Base-by-base conservation (phyloP, 2,797 vertebrate species). In the Clarias pachynema region DNA sequence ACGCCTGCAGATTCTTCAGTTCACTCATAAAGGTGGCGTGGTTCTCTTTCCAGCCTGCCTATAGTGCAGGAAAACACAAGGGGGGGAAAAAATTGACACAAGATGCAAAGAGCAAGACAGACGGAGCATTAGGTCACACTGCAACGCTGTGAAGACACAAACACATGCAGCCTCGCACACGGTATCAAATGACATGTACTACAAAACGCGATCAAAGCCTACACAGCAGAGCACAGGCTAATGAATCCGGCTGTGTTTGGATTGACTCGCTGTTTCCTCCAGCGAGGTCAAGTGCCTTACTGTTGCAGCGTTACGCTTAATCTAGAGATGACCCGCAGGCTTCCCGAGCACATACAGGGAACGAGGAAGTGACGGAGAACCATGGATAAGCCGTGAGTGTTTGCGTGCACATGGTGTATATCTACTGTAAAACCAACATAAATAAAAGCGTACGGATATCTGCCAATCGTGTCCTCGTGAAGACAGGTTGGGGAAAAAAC, bases 21-120 rank as follows among this genome's bases (percentile, higher is more conserved):
- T 99, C 98, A 29, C 95, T 99, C 98, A 99, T 99, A 93, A 99
- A 99, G 0, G 98, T 99, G 87, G 97, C 96, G 0, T 99, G 98
- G 91, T 98, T 99, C 94, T 99, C 98, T 92, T 99, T 99, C 98
- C 98, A 99, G 87, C 98, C 98, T 57, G 97, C 98, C 98, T 99
- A 93, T 87, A 93, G 93, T 16, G 91, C 81, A 94, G 2, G 87
- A 60, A 87, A 34, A 79, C 31, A 85, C 14, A 83, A 66, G 74
- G 29, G 74, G 22, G 77, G 49, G 37, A 57, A 29, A 26, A 60
- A 59, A 59, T 57, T 60, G 31, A 60, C 10, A 78, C 31, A 37
- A 78, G 22, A 77, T 2, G 1, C 75, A 60, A 60, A 78, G 75
- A 60, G 20, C 2, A 29, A 57, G 53, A 34, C 3, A 75, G 29